Evolutionary conservation across 53 echinoderm and acorn worm species (phyloP), one percentile per base, ranked within the genome.

Genomic region (Paracentrotus lividus): DNA sequence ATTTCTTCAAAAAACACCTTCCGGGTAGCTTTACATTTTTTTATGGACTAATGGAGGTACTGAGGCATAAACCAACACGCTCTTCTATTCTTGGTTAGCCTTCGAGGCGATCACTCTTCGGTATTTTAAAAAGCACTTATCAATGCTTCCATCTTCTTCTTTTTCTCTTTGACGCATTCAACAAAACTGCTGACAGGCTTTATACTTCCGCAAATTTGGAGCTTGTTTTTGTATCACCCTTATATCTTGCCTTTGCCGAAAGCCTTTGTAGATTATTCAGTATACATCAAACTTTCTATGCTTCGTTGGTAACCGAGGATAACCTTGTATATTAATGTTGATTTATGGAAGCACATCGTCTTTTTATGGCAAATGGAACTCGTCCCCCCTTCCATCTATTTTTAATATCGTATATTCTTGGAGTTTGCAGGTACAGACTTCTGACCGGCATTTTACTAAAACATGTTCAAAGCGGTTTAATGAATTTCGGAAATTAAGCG

Each of bases 11-110:
- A 43, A 8, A 9, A 47, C 45, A 81, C 81, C 81, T 81, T 47
- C 13, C n/a, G 47, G 81, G 26, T 81, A 81, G 81, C 47, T 81
- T 47, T 81, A 47, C 81, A 81, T 81, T 45, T 81, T n/a, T 24
- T 81, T 81, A 81, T 49, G 47, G 49, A 81, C 47, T 81, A 81
- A 81, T 81, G 81, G 81, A 44, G 24, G 81, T 9, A 81, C 81
- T 81, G 26, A 34, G 47, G 81, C 81, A 81, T 81, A 47, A 81
- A 81, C 26, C 8, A 81, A 45, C 81, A 47, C 24, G 10, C 47
- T 81, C 12, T n/a, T 81, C 81, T 81, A 43, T 26, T 81, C 26
- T 81, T 81, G 10, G 47, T 42, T 45, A 47, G 81, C 49, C 81
- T 81, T 47, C 24, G 44, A 27, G 81, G 20, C 33, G 21, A 81